These are phyloP conservation scores for Helogale parvula DNA, from an alignment of 2,113 vertebrate species.

Conservation along the genomic window DNA sequence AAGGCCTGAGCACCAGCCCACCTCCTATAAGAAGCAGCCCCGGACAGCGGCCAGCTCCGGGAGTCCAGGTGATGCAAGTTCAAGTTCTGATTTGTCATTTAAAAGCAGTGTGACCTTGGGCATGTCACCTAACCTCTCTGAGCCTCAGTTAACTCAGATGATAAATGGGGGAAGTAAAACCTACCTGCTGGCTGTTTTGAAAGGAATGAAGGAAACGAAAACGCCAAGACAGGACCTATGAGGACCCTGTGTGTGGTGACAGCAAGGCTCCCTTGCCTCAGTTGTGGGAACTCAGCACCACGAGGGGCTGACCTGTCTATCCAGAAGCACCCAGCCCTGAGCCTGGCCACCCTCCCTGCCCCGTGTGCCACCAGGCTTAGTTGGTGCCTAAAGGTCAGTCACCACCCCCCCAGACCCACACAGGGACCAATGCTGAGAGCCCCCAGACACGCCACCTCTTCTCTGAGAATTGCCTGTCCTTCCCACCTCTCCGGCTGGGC, in stretches of 20 bases:
- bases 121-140: not conserved
- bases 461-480: not conserved
- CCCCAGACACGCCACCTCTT: not conserved
- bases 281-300: not conserved
- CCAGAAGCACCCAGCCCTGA: not conserved
- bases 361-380: not conserved
- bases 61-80: not conserved
- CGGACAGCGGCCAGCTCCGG: not conserved
- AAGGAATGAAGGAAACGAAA: not conserved
- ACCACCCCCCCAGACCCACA: too few species aligned
- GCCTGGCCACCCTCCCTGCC: not conserved
- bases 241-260: not conserved
- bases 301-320: too few species aligned
- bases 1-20: not conserved
- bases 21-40: too few species aligned
- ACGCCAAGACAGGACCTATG: not conserved
- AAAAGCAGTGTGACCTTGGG: not conserved
- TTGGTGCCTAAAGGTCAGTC: not conserved
- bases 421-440: not conserved
- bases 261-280: not conserved
- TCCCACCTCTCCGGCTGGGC: not conserved
- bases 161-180: not conserved
- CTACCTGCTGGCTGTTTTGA: not conserved
- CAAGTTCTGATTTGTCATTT: not conserved
- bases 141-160: not conserved